Evolutionary conservation across 2,113 vertebrate species (phyloP).

Genomic region (Percina caprodes): DNA sequence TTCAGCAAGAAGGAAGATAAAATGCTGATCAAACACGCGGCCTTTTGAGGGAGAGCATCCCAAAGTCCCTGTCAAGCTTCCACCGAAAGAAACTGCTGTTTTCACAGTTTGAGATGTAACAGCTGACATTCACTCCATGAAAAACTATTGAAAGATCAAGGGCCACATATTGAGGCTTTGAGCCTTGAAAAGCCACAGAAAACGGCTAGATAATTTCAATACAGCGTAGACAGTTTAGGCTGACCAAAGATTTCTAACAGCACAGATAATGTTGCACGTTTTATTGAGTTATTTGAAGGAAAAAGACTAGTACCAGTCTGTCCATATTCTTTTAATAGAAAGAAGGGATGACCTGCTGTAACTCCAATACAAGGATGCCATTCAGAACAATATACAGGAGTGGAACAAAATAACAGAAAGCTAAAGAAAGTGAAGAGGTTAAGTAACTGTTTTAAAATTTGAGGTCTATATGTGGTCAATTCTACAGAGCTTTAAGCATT

Average conservation of each 20-base stretch:
- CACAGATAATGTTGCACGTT: neutral
- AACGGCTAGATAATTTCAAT: constrained; percentile 17
- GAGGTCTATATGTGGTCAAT: neutral
- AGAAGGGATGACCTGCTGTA: neutral
- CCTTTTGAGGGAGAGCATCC: constrained; percentile 38
- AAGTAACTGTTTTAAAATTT: neutral
- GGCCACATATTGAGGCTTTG: constrained; percentile 16
- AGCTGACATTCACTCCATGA: constrained; percentile 18
- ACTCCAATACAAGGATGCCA: neutral
- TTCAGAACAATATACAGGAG: neutral
- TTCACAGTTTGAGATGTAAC: constrained; percentile 49
- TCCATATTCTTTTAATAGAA: neutral
- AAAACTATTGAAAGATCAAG: constrained; percentile 53
- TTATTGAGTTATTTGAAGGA: constrained; percentile 2
- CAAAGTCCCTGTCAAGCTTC: constrained; percentile 51
- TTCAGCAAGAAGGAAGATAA: constrained; percentile 38
- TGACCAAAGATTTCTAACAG: constrained; percentile 12
- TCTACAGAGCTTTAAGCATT: constrained; percentile 42
- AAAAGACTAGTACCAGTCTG: neutral
- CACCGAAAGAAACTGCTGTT: constrained; percentile 29
- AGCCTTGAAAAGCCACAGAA: constrained; percentile 1
- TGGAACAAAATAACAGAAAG: neutral
- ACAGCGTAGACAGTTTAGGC: constrained; percentile 14
- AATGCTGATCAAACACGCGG: constrained; percentile 31
- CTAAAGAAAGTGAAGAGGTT: neutral